Base-by-base conservation (phyloP, 1,140 invertebrate genomes). In the Ceratina calcarata region DNA sequence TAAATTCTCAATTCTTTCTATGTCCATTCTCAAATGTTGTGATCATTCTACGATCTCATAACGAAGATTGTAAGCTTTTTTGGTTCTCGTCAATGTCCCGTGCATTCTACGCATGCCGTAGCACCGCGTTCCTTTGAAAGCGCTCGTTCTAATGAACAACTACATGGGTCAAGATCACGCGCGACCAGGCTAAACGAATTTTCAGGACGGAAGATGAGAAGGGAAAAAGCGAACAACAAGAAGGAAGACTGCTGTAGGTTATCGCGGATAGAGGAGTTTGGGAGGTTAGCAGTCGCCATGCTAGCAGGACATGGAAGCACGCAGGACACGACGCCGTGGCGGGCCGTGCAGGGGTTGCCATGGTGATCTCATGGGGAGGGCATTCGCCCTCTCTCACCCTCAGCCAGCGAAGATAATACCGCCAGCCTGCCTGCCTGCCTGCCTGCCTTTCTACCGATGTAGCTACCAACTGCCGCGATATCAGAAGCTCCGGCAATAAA, bases 361-460 rank as follows among this genome's bases (percentile, higher is more conserved):
- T 92, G 92, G 91, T 87, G 88, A 93, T 91, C 76, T 88, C 81
- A 85, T 88, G 87, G 90, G 90, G 91, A 91, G 91, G 90, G 89
- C 83, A 90, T 89, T 89, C 89, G 89, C 89, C 89, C 89, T 91
- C 88, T 88, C 88, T 91, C 90, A 91, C 89, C 90, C 90, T 91
- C 90, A 90, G 80, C 73, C 74, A 27, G 55, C 78, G 77, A 87
- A 85, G 89, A 92, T 91, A 89, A 92, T 91, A 89, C 91, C 91
- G 87, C 88, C 81, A 90, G 88, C 88, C 89, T 88, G 87, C 89
- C 84, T 61, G 65, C 45, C 37, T 68, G 67, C 66, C 37, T 68
- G 67, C 66, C 81, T 86, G 80, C 87, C 87, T 91, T 91, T 91
- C 91, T 89, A 90, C 90, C 86, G 85, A 91, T 91, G 90, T 91